These are phyloP conservation scores for Paracentrotus lividus DNA, from an alignment of 53 echinoderm and acorn worm genomes.

Conservation along the genomic window DNA sequence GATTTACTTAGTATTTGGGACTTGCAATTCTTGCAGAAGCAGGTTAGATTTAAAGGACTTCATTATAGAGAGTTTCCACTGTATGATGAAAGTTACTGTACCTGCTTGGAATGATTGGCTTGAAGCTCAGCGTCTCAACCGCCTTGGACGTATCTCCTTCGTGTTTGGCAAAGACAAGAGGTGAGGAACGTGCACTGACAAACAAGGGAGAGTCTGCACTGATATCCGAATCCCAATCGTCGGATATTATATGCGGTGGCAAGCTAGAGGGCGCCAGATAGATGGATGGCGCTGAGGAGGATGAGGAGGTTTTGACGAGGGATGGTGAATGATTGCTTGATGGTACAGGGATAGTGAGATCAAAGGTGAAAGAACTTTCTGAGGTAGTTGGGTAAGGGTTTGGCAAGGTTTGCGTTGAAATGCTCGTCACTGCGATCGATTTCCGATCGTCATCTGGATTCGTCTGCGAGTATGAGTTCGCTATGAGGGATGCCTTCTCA, in stretches of 20 bases:
- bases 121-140: slow-evolving; percentile 49
- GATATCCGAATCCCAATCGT: slow-evolving; percentile 60
- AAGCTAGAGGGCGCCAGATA: slow-evolving; percentile 52
- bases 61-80: no score
- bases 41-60: no score
- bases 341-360: slow-evolving; percentile 39
- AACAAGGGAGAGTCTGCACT: slow-evolving; percentile 43
- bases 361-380: slow-evolving; percentile 34
- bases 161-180: not conserved
- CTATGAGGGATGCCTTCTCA: not conserved
- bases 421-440: not conserved
- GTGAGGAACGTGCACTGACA: slow-evolving; percentile 46
- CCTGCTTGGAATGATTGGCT: slow-evolving; percentile 50
- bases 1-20: no score
- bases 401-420: slow-evolving; percentile 60
- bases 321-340: not conserved
- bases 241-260: slow-evolving; percentile 21
- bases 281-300: not conserved
- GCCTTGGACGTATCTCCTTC: not conserved
- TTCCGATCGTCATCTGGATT: not conserved
- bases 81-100: not conserved
- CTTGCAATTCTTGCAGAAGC: no score
- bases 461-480: slow-evolving; percentile 12
- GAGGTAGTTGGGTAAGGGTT: slow-evolving; percentile 28
- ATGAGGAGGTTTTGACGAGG: slow-evolving; percentile 30